Conservation (phyloP, 2,888 invertebrate species). For the Beris chalybata region DNA sequence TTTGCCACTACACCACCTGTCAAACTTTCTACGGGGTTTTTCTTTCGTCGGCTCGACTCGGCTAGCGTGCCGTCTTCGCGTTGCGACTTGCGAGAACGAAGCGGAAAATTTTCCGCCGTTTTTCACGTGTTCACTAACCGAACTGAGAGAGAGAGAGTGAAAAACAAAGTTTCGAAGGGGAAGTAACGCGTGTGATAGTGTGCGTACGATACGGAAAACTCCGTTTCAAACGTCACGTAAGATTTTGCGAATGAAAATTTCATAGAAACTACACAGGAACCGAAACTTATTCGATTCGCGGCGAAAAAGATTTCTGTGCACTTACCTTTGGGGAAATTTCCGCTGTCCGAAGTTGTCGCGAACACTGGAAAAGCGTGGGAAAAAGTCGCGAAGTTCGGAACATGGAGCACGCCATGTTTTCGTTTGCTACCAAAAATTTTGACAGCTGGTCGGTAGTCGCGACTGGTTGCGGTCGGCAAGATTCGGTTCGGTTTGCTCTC, state of each 20-base stretch:
- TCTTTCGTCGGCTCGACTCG: not conserved
- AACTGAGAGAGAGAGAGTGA: not conserved
- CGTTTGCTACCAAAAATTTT: slow-evolving; percentile 26
- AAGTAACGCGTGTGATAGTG: not conserved
- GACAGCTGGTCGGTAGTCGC: slow-evolving; percentile 29
- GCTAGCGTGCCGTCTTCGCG: not conserved
- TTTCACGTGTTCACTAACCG: not conserved
- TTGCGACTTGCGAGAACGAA: not conserved
- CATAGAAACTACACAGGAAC: slow-evolving; percentile 11
- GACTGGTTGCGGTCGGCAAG: slow-evolving; percentile 1
- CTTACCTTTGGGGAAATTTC: slow-evolving; percentile 33
- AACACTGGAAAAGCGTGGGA: slow-evolving; percentile 30
- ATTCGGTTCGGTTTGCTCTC: slow-evolving; percentile 2
- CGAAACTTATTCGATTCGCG: not conserved
- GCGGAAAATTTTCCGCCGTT: not conserved
- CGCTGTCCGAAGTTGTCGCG: not conserved
- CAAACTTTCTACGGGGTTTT: slow-evolving; percentile 1
- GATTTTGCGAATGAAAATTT: slow-evolving; percentile 1
- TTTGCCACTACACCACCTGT: slow-evolving; percentile 11
- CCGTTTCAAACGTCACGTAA: slow-evolving; percentile 11
- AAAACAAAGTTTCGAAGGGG: not conserved
- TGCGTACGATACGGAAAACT: not conserved
- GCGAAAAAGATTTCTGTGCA: not conserved
- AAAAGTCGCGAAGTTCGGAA: slow-evolving; percentile 21
- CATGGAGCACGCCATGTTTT: slow-evolving; percentile 36